Evolutionary conservation across 1,140 invertebrate genomes (phyloP).

Genomic region (Leptestheria dahalacensis): DNA sequence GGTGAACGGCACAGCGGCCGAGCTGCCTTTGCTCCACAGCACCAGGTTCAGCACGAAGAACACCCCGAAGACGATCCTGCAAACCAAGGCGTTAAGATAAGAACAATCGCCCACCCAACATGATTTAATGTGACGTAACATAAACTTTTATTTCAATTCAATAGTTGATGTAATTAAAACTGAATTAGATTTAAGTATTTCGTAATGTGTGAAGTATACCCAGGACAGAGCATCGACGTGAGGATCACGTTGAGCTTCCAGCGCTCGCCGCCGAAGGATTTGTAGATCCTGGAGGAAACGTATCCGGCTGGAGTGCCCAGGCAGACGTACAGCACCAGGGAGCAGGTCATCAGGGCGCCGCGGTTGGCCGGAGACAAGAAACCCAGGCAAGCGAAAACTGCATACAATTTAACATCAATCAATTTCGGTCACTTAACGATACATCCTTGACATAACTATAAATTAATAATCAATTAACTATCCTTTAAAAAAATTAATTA

Average conservation of each 20-base stretch:
- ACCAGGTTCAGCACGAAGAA: constrained; percentile 96
- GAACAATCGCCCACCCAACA: not conserved
- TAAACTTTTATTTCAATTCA: constrained; percentile 4
- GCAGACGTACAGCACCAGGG: constrained; percentile 85
- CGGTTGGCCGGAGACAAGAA: constrained; percentile 96
- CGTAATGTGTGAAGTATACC: constrained; percentile 40
- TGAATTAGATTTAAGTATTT: constrained; percentile 10
- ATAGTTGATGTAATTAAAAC: constrained; percentile 1
- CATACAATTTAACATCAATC: constrained; percentile 21
- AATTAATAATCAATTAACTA: no score
- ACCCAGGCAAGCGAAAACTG: constrained; percentile 90
- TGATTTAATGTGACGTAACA: no score
- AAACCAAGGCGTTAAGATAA: constrained; percentile 21
- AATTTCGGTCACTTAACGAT: not conserved
- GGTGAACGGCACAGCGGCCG: constrained; percentile 89
- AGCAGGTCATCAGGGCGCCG: constrained; percentile 95
- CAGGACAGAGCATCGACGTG: constrained; percentile 88
- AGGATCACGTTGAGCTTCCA: constrained; percentile 97
- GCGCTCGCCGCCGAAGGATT: constrained; percentile 92
- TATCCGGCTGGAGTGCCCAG: constrained; percentile 91
- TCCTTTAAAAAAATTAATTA: not conserved
- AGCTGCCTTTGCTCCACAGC: constrained; percentile 85
- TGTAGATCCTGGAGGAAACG: constrained; percentile 89
- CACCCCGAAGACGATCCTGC: constrained; percentile 79
- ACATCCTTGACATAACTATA: not conserved